Base-by-base conservation (phyloP, 1,140 invertebrate species). In the Plectus sambesii region DNA sequence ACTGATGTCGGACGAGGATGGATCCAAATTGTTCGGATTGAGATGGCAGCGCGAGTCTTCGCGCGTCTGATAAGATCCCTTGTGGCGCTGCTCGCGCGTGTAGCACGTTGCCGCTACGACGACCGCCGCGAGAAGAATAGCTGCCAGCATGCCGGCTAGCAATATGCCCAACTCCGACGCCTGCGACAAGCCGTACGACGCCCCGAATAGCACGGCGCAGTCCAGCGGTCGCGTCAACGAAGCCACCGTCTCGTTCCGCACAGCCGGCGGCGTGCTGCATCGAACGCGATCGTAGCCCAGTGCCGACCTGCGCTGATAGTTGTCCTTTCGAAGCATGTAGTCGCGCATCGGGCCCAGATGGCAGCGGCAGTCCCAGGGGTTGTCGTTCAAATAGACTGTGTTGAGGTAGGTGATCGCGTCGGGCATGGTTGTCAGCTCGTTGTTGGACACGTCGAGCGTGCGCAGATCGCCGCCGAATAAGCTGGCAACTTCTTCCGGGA, bases 101-200 rank as follows among this genome's bases (percentile, higher is more conserved):
- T 49, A 64, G 27, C 63, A 63, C 20, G 61, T 45, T 4, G 54
- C 29, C 36, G 60, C 35, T 19, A 55, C 26, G 6, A 64, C 38
- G 33, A 66, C 35, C 12, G 61, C 26, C 1, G 55, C 35, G 12
- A 64, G 33, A 2, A 66, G n/a, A 3, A 45, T 30, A 19, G 57
- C 61, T 6, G 59, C 47, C 8, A 64, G 47, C 25, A 64, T 15
- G 12, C 48, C 61, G 4, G 45, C 42, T 0, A 64, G 50, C 6
- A 64, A 40, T n/a, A 64, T 48, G 5, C 62, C 12, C 29, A 64
- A 30, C 43, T 64, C 62, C 42, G 47, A 58, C 20, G 49, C 47
- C 53, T 65, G 64, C 27, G 58, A 59, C 17, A 65, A 42, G 19
- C 64, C 63, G 47, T 68, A 65, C n/a, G 44, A 49, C n/a, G 59